phyloP scores from a whole-genome alignment of 1,140 invertebrate species.

The Achroia grisella region DNA sequence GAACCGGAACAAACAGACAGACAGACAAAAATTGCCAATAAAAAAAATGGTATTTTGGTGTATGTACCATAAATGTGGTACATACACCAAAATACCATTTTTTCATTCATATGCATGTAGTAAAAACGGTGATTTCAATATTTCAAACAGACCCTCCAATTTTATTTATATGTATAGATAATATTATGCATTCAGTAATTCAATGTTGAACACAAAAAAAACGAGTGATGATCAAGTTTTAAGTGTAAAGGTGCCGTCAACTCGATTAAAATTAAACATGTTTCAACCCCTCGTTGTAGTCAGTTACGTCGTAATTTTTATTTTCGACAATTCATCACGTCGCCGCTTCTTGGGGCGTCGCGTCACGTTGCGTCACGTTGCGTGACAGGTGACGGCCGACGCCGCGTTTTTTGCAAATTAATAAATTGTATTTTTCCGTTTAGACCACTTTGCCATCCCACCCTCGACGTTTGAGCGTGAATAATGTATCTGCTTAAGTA shows the following conservation, averaged over 20 bases:
- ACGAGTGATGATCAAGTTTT: not conserved
- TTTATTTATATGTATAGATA: no score
- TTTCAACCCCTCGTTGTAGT: slow-evolving; percentile 22
- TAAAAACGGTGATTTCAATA: no score
- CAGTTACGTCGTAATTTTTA: slow-evolving; percentile 53
- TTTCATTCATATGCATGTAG: no score
- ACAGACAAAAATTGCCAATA: no score
- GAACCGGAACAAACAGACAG: no score
- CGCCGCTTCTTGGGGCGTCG: slow-evolving; percentile 23
- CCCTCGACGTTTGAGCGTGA: not conserved
- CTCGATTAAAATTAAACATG: slow-evolving; percentile 41
- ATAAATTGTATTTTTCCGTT: slow-evolving; percentile 30
- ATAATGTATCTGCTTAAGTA: not conserved
- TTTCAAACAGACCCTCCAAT: no score
- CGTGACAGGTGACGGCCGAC: slow-evolving; percentile 53
- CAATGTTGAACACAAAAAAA: not conserved
- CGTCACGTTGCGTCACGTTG: slow-evolving; percentile 23
- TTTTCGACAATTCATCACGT: slow-evolving; percentile 58
- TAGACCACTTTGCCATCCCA: slow-evolving; percentile 21
- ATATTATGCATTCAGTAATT: no score
- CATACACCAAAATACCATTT: no score
- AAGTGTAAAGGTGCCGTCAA: slow-evolving; percentile 20
- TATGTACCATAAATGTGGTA: no score
- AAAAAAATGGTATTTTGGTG: no score
- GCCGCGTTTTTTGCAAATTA: slow-evolving; percentile 39